Base-by-base conservation (phyloP, 64 coral and sea anemone genomes). In the Montipora foliosa region DNA sequence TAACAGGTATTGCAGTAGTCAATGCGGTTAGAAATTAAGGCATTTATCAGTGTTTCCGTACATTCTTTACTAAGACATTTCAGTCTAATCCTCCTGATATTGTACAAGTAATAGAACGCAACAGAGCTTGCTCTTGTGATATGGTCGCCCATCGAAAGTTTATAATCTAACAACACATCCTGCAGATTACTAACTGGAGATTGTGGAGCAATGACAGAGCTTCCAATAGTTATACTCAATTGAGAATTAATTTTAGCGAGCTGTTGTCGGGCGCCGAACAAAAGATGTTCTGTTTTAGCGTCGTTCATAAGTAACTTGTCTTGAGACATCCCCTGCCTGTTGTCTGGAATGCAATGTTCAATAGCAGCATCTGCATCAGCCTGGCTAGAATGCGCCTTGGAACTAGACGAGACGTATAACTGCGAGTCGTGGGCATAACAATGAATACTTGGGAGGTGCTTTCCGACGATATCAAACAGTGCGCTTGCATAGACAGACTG, bases 401-500 rank as follows among this genome's bases (percentile, higher is more conserved):
- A 20, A 83, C 81, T 83, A 49, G 64, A 83, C 52, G 81, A 83
- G 81, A 83, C 14, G 44, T 83, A 83, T 68, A 83, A 17, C 81
- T 83, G 81, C 1, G 52, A 44, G 81, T 64, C 81, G n/a, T 84
- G 17, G 66, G 58, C 57, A 70, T 67, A 84, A 49, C 57, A 84
- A 19, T 70, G 24, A 24, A 24, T 24, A 24, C 24, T 24, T 24
- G 24, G 24, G 24, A 24, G 24, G 24, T 24, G 24, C 24, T 24
- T 24, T 24, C 24, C 24, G 24, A 24, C 24, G 24, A 24, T 24
- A 24, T 0, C 24, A 24, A 24, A 24, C 24, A 24, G 24, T 24
- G 24, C 24, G 24, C 24, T 24, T 24, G 24, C 24, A 24, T 24
- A 0, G 24, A 24, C 24, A 0, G 24, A 24, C 24, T 0, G 24